phyloP scores from a whole-genome alignment of 2,113 vertebrate species.

The Malurus melanocephalus region DNA sequence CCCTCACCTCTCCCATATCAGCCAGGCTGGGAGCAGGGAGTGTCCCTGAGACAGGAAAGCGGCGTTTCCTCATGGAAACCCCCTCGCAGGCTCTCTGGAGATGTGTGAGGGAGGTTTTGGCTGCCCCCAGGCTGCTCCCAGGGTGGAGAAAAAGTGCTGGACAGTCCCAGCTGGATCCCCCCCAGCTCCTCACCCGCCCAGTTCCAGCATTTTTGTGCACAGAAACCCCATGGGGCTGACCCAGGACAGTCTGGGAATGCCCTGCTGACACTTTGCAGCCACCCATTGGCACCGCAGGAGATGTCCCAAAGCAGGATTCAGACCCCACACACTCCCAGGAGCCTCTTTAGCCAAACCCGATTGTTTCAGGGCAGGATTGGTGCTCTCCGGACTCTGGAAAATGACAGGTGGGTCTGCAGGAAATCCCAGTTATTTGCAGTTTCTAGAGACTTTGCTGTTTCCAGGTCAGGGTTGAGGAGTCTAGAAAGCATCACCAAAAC shows the following conservation, averaged over 20 bases:
- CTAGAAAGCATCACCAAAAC: not conserved
- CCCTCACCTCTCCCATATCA: not conserved
- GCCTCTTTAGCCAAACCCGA: not conserved
- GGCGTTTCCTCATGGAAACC: not conserved
- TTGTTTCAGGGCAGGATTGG: not conserved
- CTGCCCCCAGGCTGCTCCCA: not conserved
- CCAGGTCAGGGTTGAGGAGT: not conserved
- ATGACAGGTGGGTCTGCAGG: not conserved
- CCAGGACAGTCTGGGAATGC: not conserved
- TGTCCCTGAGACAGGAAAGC: not conserved
- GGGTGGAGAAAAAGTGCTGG: not conserved
- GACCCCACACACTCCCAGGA: not conserved
- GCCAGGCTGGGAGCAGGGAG: not conserved
- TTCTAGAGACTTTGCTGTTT: not conserved
- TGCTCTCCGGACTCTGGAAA: not conserved
- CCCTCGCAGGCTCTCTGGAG: not conserved
- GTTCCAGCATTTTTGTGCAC: not conserved
- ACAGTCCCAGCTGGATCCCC: not conserved
- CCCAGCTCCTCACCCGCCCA: not conserved
- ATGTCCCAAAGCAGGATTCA: not conserved
- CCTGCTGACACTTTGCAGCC: not conserved
- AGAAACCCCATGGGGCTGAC: not conserved
- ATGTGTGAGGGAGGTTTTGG: rapidly evolving
- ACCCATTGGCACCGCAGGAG: not conserved
- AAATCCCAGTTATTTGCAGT: not conserved